phyloP scores from a whole-genome alignment of 2,797 vertebrate species.

The Harpagifer antarcticus region DNA sequence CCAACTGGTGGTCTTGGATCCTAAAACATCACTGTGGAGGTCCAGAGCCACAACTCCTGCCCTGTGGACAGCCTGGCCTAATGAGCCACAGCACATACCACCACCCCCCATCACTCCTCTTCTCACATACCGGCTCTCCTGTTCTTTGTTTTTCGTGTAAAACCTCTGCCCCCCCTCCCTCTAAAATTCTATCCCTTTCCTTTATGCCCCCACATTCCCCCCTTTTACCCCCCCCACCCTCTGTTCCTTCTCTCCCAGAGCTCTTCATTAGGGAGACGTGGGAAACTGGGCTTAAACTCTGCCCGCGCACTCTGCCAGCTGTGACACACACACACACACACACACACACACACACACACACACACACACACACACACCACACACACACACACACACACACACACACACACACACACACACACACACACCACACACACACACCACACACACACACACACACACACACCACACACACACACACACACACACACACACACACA shows the following conservation, averaged over 20 bases:
- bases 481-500: slow-evolving; percentile 29
- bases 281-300: slow-evolving; percentile 81
- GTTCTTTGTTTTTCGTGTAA: slow-evolving; percentile 74
- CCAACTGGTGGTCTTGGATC: slow-evolving; percentile 46
- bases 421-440: slow-evolving; percentile 33
- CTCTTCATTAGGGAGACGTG: slow-evolving; percentile 85
- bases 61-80: slow-evolving; percentile 72
- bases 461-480: slow-evolving; percentile 23
- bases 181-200: slow-evolving; percentile 61
- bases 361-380: slow-evolving; percentile 44
- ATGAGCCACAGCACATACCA: slow-evolving; percentile 73
- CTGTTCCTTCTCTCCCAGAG: slow-evolving; percentile 77
- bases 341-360: slow-evolving; percentile 32
- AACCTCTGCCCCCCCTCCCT: slow-evolving; percentile 57
- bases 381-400: slow-evolving; percentile 38
- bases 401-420: slow-evolving; percentile 41
- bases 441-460: slow-evolving; percentile 31
- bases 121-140: slow-evolving; percentile 56
- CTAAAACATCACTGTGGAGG: slow-evolving; percentile 56
- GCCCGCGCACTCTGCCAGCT: slow-evolving; percentile 81
- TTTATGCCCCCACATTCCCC: slow-evolving; percentile 55
- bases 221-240: slow-evolving; percentile 51
- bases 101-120: slow-evolving; percentile 32
- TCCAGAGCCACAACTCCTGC: slow-evolving; percentile 65
- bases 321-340: slow-evolving; percentile 50